Percentiles rank a stretch among this genome's conserved stretches.
Conservation (phyloP, 2,797 vertebrate species). For the Emys orbicularis region DNA sequence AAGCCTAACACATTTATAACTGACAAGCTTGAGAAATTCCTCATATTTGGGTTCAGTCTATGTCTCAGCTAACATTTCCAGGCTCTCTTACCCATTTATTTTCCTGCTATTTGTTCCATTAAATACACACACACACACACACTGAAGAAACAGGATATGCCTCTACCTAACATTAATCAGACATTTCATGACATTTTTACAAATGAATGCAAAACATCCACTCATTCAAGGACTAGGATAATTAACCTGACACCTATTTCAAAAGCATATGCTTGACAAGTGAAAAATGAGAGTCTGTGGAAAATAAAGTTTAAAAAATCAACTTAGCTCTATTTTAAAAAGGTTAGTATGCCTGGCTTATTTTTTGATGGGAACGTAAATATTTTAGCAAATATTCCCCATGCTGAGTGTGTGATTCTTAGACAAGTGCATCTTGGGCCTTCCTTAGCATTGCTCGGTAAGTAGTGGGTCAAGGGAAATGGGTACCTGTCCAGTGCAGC, state of each 20-base stretch:
- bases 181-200: not conserved
- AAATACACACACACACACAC: not conserved
- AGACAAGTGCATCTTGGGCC: not conserved
- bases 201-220: not conserved
- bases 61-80: not conserved
- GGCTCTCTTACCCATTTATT: not conserved
- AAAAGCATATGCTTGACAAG: not conserved
- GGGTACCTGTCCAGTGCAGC: conserved; percentile 94
- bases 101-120: not conserved
- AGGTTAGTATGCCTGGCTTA: not conserved
- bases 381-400: not conserved
- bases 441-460: not conserved
- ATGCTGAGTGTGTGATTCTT: not conserved
- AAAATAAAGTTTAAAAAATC: not conserved
- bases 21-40: not conserved
- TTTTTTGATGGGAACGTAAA: not conserved
- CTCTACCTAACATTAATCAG: not conserved
- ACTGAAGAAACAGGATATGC: not conserved
- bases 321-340: not conserved
- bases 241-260: conserved; percentile 1
- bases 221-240: not conserved
- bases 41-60: not conserved
- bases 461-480: accelerated
- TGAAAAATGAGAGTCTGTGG: accelerated
- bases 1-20: not conserved